phyloP scores from a whole-genome alignment of 2,113 vertebrate species.

The Chamaetylas fuelleborni region DNA sequence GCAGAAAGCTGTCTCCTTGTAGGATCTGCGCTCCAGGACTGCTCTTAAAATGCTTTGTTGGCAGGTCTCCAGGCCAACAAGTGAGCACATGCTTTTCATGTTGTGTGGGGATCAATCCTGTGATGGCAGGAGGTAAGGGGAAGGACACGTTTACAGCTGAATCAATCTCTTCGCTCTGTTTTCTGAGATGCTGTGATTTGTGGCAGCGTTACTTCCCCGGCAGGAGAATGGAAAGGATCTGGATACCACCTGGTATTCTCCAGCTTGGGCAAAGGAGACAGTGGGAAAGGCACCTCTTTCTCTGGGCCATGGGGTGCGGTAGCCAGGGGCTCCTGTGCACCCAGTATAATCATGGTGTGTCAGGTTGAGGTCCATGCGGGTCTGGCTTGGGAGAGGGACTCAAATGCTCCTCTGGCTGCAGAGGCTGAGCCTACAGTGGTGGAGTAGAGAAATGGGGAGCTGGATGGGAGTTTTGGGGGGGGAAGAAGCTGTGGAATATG shows the following conservation, averaged over 20 bases:
- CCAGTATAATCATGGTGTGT: neutral
- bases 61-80: constrained; percentile 56
- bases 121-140: constrained; percentile 19
- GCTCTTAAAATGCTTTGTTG: constrained; percentile 61
- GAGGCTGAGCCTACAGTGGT: neutral
- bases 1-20: constrained; percentile 47
- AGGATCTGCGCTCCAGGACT: constrained; percentile 58
- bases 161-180: neutral
- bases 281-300: neutral
- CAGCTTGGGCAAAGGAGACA: neutral
- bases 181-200: neutral
- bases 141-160: neutral
- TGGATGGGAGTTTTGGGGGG: neutral
- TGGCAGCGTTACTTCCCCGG: rapidly evolving
- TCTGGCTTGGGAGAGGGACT: neutral
- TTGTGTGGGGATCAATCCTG: constrained; percentile 33
- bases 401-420: neutral
- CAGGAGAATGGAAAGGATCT: neutral
- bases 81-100: constrained; percentile 60
- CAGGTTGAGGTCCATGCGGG: neutral
- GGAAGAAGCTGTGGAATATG: neutral
- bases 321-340: rapidly evolving
- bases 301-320: rapidly evolving
- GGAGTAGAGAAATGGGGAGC: neutral
- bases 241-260: neutral